These are phyloP conservation scores for Poecilia latipinna DNA, from an alignment of 2,113 vertebrate species.

Conservation along the genomic window DNA sequence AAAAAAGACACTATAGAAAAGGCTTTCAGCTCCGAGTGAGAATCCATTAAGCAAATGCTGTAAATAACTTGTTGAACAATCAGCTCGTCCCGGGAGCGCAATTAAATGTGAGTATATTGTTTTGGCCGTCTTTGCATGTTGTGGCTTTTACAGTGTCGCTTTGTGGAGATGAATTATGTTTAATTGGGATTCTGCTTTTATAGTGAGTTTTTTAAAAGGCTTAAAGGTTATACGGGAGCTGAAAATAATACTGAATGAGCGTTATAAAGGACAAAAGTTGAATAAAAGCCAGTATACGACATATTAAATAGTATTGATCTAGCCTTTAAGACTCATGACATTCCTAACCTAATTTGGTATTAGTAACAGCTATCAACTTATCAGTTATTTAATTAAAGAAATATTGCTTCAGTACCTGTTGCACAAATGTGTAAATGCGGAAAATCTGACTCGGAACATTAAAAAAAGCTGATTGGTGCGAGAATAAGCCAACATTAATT, in stretches of 20 bases:
- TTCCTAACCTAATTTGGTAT: neutral
- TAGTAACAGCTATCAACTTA: neutral
- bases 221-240: neutral
- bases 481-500: neutral
- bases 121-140: slow-evolving; percentile 8
- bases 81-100: slow-evolving; percentile 31
- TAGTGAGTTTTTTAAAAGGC: slow-evolving; percentile 16
- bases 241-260: slow-evolving; percentile 4
- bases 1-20: neutral
- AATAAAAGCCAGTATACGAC: neutral
- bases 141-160: slow-evolving; percentile 15
- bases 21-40: neutral
- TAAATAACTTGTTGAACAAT: slow-evolving; percentile 65
- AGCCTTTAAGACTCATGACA: slow-evolving; percentile 7
- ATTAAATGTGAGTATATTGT: slow-evolving; percentile 60
- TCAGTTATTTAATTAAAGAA: neutral
- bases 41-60: slow-evolving; percentile 9
- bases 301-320: neutral
- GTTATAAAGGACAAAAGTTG: neutral
- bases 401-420: slow-evolving; percentile 61
- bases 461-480: neutral
- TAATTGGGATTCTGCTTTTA: slow-evolving; percentile 21
- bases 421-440: slow-evolving; percentile 57
- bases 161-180: slow-evolving; percentile 5
- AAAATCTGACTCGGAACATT: slow-evolving; percentile 34